Conservation (phyloP, 2,113 vertebrate species). For the Callipepla californica region DNA sequence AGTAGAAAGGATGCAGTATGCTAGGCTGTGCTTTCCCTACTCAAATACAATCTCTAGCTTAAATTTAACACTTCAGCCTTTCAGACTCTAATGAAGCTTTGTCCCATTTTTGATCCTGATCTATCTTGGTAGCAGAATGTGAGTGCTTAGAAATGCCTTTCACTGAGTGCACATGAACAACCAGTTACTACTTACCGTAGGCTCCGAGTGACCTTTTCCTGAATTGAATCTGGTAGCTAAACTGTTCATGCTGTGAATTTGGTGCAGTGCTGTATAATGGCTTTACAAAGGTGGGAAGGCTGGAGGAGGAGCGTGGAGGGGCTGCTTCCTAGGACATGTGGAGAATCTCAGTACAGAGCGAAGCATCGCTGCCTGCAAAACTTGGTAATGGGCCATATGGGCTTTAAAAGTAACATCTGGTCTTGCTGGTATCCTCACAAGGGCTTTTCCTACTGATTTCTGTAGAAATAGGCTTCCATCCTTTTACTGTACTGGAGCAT, state of each 20-base stretch:
- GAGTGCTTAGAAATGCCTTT: not conserved
- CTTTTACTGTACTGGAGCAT: not conserved
- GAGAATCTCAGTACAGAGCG: not conserved
- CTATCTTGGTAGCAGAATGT: not conserved
- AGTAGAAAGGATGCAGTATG: not conserved
- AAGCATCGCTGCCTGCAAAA: not conserved
- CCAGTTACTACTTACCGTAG: not conserved
- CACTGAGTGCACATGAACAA: not conserved
- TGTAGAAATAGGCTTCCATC: not conserved
- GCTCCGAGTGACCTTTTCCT: not conserved
- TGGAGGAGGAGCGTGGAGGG: not conserved
- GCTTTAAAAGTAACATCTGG: not conserved
- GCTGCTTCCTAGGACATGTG: not conserved
- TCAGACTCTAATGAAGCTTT: not conserved
- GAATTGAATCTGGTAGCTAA: not conserved
- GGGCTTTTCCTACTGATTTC: not conserved
- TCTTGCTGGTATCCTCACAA: accelerated
- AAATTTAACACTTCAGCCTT: not conserved
- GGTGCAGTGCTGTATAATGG: not conserved
- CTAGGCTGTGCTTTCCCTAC: not conserved
- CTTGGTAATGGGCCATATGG: not conserved
- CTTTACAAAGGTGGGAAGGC: not conserved
- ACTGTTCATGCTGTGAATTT: not conserved
- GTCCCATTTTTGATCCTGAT: not conserved
- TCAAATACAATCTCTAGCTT: not conserved